These are phyloP conservation scores for Limenitis arthemis DNA, from an alignment of 2,888 invertebrate species.

Conservation along the genomic window DNA sequence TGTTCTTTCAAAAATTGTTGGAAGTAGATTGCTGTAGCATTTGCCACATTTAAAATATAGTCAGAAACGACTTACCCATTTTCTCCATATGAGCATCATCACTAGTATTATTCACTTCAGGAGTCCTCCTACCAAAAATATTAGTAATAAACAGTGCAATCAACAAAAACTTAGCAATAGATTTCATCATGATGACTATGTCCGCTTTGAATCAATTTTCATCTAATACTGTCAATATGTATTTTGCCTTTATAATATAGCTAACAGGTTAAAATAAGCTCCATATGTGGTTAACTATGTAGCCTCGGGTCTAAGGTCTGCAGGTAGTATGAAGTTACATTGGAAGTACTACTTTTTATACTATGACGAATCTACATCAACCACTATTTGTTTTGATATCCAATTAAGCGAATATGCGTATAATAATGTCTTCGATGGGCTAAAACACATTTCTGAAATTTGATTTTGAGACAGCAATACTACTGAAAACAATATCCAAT, in stretches of 20 bases:
- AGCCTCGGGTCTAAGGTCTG: slow-evolving; percentile 35
- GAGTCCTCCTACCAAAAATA: slow-evolving; percentile 34
- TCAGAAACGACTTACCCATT: slow-evolving; percentile 24
- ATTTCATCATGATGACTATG: slow-evolving; percentile 33
- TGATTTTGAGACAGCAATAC: no score
- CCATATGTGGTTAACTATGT: slow-evolving; percentile 47
- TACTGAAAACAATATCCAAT: no score
- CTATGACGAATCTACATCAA: no score
- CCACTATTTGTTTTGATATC: no score
- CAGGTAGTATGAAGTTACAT: slow-evolving; percentile 24
- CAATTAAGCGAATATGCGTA: no score
- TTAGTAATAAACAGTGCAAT: slow-evolving; percentile 30
- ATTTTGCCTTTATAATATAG: slow-evolving; percentile 52
- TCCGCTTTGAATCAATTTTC: slow-evolving; percentile 30
- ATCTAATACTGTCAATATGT: slow-evolving; percentile 40
- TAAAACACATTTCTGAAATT: no score
- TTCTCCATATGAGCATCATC: slow-evolving; percentile 31
- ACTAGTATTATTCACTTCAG: slow-evolving; percentile 32
- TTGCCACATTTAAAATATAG: no score
- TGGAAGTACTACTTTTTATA: slow-evolving; percentile 10
- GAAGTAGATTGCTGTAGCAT: no score
- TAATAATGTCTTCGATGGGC: no score
- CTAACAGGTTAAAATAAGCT: slow-evolving; percentile 27
- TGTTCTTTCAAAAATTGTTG: no score
- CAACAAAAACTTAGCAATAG: slow-evolving; percentile 35